Percentiles rank a stretch among this genome's conserved stretches.
Conservation (phyloP, 2,888 invertebrate genomes). For the Drosophila barbarae region DNA sequence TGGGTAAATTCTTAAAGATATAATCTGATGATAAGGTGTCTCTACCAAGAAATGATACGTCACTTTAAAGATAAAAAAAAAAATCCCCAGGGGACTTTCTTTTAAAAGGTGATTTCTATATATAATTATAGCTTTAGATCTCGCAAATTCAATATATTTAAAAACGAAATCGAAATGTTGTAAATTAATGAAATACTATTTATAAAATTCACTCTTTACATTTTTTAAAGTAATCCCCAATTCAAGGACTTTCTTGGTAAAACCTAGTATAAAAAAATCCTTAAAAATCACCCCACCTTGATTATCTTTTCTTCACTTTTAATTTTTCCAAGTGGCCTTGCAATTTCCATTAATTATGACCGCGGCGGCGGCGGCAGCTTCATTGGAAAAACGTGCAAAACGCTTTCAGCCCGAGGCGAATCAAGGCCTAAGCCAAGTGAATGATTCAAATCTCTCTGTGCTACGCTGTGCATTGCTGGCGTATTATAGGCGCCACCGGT, state of each 20-base stretch:
- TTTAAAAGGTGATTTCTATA: too few species aligned
- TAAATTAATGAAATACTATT: background rate
- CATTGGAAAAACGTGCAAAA: conserved; percentile 75
- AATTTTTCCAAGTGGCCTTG: conserved; percentile 48
- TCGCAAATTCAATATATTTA: too few species aligned
- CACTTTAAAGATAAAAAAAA: background rate
- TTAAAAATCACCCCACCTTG: background rate
- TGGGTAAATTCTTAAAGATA: background rate
- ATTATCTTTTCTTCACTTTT: conserved; percentile 3
- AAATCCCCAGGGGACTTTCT: background rate
- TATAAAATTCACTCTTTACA: background rate
- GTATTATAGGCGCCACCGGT: conserved; percentile 63
- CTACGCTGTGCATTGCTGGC: conserved; percentile 5
- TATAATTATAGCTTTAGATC: background rate
- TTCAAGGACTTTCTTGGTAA: background rate
- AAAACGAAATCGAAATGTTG: too few species aligned
- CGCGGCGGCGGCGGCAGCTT: conserved; percentile 53
- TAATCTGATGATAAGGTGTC: background rate
- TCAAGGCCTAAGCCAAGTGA: conserved; percentile 62
- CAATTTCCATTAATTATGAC: conserved; percentile 72
- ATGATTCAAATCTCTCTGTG: conserved; percentile 63
- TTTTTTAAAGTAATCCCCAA: too few species aligned
- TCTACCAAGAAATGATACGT: background rate
- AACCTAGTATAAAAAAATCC: background rate
- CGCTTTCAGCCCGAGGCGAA: conserved; percentile 54